Percentiles rank a stretch among this genome's conserved stretches.
phyloP scores from a whole-genome alignment of 2,113 vertebrate species.

The Cercocebus atys region DNA sequence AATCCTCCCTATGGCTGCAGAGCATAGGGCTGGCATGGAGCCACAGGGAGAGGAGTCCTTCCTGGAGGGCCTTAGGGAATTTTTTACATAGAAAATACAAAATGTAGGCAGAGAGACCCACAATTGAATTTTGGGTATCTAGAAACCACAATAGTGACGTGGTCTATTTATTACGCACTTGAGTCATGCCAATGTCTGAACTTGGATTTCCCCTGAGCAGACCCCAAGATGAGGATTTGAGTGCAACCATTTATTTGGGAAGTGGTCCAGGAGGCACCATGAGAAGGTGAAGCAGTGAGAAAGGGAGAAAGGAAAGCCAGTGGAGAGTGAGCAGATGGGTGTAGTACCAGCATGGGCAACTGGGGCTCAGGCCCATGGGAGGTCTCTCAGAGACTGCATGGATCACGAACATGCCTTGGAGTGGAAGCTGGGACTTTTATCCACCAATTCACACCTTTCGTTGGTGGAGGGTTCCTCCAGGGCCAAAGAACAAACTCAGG shows the following conservation, averaged over 20 bases:
- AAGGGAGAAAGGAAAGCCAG: background rate
- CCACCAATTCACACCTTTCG: background rate
- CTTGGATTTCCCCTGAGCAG: background rate
- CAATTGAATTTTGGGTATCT: slow-evolving; percentile 8
- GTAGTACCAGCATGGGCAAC: background rate
- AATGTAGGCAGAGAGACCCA: background rate
- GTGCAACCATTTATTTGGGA: background rate
- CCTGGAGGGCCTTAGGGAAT: background rate
- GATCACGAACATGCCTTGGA: background rate
- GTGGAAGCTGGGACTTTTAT: background rate
- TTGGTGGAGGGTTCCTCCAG: background rate
- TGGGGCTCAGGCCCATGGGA: background rate
- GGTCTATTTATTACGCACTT: background rate
- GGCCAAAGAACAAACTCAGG: background rate
- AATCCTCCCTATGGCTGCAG: background rate
- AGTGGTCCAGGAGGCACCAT: background rate
- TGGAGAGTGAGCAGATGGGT: background rate
- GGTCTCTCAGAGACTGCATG: background rate
- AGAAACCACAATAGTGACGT: background rate
- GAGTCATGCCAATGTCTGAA: background rate
- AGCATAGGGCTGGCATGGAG: background rate
- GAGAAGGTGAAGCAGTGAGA: background rate
- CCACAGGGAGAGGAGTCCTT: background rate
- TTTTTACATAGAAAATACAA: background rate
- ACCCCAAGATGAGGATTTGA: background rate